A percentile compares a stretch with the other conserved stretches of the same genome.
These are phyloP conservation scores for Myiagra hebetior DNA, from an alignment of 2,113 vertebrate genomes.

Conservation along the genomic window DNA sequence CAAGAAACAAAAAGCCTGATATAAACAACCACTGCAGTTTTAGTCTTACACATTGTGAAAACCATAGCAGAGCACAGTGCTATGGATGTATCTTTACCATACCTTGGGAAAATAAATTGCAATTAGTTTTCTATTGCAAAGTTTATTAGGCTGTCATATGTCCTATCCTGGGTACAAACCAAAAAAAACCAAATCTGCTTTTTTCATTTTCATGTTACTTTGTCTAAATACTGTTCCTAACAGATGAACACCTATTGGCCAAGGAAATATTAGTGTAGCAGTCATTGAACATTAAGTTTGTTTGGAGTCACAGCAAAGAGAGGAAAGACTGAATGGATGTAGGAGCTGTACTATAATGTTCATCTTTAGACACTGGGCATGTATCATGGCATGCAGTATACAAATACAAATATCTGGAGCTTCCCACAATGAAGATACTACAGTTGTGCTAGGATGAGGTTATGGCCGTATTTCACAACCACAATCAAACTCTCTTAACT, in stretches of 20 bases:
- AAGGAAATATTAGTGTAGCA: neutral
- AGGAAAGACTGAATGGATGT: neutral
- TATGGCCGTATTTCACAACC: neutral
- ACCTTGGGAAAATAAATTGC: neutral
- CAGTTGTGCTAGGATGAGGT: neutral
- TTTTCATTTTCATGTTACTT: neutral
- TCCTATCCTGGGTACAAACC: neutral
- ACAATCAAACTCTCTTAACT: neutral
- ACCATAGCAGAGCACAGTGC: neutral
- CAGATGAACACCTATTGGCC: neutral
- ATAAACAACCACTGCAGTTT: neutral
- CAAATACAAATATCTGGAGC: neutral
- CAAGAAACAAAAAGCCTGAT: neutral
- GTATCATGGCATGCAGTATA: neutral
- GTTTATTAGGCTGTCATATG: neutral
- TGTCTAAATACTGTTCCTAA: neutral
- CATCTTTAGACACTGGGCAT: neutral
- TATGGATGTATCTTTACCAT: neutral
- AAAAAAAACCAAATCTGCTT: neutral
- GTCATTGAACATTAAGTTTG: neutral
- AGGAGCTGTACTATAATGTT: neutral
- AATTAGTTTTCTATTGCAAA: neutral
- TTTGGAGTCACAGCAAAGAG: neutral
- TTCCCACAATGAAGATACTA: neutral
- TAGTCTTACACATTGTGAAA: neutral